Percentiles rank a stretch among this genome's conserved stretches.
Evolutionary conservation across 1,140 invertebrate genomes (phyloP).

Genomic region (Temnothorax longispinosus): DNA sequence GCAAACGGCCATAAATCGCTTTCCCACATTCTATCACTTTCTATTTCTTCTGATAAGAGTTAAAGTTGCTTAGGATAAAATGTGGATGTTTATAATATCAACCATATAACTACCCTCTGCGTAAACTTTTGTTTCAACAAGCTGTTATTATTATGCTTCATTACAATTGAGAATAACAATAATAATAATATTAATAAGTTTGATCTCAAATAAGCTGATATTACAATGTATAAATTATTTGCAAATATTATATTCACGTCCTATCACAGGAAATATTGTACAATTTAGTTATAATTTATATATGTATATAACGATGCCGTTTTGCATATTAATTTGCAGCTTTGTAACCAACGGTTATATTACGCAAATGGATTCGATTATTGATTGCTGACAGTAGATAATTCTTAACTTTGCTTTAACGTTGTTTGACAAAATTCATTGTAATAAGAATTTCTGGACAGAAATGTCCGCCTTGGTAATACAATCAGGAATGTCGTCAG

Average conservation of each 20-base stretch:
- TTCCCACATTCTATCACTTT: background rate
- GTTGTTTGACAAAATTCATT: background rate
- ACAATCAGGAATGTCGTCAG: background rate
- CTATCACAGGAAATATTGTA: background rate
- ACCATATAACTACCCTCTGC: background rate
- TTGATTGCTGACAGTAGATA: background rate
- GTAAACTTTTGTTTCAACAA: background rate
- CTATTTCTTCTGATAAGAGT: background rate
- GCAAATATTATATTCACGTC: slow-evolving; percentile 6
- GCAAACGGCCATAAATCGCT: background rate
- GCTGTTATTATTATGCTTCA: background rate
- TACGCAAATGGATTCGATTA: background rate
- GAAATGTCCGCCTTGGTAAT: background rate
- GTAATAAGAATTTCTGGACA: background rate
- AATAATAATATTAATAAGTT: slow-evolving; percentile 16
- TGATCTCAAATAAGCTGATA: slow-evolving; percentile 23
- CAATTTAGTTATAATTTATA: slow-evolving; percentile 4
- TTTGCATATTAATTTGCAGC: slow-evolving; percentile 29
- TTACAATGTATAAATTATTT: slow-evolving; percentile 10
- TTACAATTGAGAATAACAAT: slow-evolving; percentile 7
- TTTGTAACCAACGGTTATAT: background rate
- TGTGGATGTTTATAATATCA: background rate
- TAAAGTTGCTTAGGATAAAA: background rate
- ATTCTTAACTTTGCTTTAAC: background rate
- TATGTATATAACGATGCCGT: slow-evolving; percentile 1